Evolutionary conservation across 1,140 invertebrate species (phyloP), one percentile per base, ranked within the genome.

Genomic region (Drosophila sechellia): DNA sequence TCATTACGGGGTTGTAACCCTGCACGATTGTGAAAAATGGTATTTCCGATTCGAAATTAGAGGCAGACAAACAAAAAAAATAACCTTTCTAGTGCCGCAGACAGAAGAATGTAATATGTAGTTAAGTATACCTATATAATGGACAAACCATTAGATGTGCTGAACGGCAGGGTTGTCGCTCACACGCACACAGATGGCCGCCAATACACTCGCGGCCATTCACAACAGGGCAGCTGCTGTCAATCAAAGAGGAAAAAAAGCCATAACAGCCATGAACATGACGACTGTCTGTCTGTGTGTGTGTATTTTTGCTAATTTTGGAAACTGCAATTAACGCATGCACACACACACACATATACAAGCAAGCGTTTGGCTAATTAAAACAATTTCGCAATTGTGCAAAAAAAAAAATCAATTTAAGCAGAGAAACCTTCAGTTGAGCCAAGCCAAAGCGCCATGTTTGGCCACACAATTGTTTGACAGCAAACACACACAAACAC

Each of bases 371-470:
- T 63, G 55, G 55, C 72, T 85, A 84, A 84, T 84, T 84, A 80
- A 84, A 68, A 69, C 77, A 85, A 84, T 80, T 80, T 84, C 31
- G 81, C 72, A 85, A 81, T 77, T 86, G 81, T 46, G 61, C 60
- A 64, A 65, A 79, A 50, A 50, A 25, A 50, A 57, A 55, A 77
- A 79, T 59, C 77, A 81, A 77, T 86, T 70, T 78, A 86, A 85
- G 77, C 58, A 31, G 57, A 48, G 59, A 63, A 84, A 84, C 77
- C 72, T 84, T 84, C 72, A 56, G 50, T 34, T 31, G 42, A 45
- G 48, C n/a, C 48, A 34, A 45, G 55, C 42, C 55, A 42, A 46
- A 75, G 72, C 70, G 48, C 77, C 64, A 74, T 79, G 63, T 65
- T 79, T 73, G 49, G 54, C 37, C 49, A 61, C 34, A 74, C 71